A percentile compares a stretch with the other conserved stretches of the same genome.
phyloP scores from a whole-genome alignment of 2,113 vertebrate species.

The Thomomys bottae region DNA sequence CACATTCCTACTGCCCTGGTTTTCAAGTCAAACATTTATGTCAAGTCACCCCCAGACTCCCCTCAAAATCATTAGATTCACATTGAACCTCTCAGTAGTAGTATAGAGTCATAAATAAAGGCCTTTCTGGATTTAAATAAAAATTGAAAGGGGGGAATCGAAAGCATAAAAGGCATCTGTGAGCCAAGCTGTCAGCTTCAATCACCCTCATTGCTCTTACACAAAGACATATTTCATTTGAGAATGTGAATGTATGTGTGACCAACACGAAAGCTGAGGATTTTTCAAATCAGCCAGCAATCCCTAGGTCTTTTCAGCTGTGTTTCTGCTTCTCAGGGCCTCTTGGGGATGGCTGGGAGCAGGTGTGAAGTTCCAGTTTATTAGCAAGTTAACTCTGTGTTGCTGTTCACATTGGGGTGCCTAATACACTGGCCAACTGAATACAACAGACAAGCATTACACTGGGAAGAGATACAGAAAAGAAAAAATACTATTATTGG shows the following conservation, averaged over 20 bases:
- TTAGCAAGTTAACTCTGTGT: slow-evolving; percentile 74
- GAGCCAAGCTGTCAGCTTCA: slow-evolving; percentile 39
- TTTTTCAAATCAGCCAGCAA: slow-evolving; percentile 65
- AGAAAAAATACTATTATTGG: not conserved
- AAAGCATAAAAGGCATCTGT: slow-evolving; percentile 34
- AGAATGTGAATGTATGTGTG: slow-evolving; percentile 59
- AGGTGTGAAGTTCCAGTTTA: slow-evolving; percentile 80
- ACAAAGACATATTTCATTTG: slow-evolving; percentile 72
- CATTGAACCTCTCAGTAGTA: slow-evolving; percentile 6
- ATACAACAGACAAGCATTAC: slow-evolving; percentile 21
- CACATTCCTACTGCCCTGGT: not conserved
- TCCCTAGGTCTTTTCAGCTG: slow-evolving; percentile 61
- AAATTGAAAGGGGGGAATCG: not conserved
- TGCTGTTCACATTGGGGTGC: slow-evolving; percentile 40
- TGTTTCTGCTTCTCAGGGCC: slow-evolving; percentile 61
- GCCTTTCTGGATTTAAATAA: slow-evolving; percentile 43
- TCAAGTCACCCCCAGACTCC: not conserved
- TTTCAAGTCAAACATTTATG: not conserved
- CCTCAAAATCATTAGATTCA: not conserved
- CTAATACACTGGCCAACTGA: slow-evolving; percentile 52
- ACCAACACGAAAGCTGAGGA: slow-evolving; percentile 51
- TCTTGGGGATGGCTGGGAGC: slow-evolving; percentile 65
- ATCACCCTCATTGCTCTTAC: slow-evolving; percentile 35
- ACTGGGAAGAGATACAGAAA: not conserved
- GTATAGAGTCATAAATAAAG: slow-evolving; percentile 3